Base-by-base conservation (phyloP, 64 coral and sea anemone species). In the Catalaphyllia jardinei region DNA sequence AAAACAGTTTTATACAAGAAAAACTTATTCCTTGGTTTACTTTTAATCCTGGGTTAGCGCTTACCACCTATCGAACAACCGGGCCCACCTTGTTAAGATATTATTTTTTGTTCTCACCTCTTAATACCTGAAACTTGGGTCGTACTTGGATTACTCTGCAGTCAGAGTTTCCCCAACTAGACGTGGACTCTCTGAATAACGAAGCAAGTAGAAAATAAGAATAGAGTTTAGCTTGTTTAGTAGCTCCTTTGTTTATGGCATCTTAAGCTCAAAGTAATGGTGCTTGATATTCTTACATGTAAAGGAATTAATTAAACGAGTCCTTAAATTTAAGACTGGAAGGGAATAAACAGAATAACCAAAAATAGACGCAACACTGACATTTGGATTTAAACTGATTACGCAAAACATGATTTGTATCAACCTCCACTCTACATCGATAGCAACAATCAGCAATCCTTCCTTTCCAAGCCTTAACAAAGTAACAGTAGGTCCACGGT, bases 351-450 rank as follows among this genome's bases (percentile, higher is more conserved):
- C 42, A 46, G 42, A 46, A 46, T 5, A 46, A 39, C 38, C 38
- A 39, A 39, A 39, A 39, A 39, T n/a, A n/a, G n/a, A n/a, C n/a
- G n/a, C n/a, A n/a, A 46, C 7, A 46, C 42, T 35, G 33, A 35
- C 3, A 46, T 4, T 1, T 46, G 42, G 42, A 46, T 46, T 46
- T 46, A 3, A 46, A n/a, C n/a, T n/a, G n/a, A 5, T 46, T 46
- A 46, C 2, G 4, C 5, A 7, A 71, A 29, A 11, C 31, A 72
- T 3, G 1, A 25, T 39, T 28, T 75, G n/a, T n/a, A 30, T 42
- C 27, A 28, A 91, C 89, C 72, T 95, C 94, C 89, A 95, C 72
- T 95, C 94, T 0, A 72, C 79, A 73, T 92, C 89, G 19, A 88
- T 62, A 77, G 67, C 86, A 49, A 89, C 54, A 28, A 82, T 77